A percentile compares a stretch with the other conserved stretches of the same genome.
Evolutionary conservation across 2,113 vertebrate genomes (phyloP).

Genomic region (Oryzias woworae): DNA sequence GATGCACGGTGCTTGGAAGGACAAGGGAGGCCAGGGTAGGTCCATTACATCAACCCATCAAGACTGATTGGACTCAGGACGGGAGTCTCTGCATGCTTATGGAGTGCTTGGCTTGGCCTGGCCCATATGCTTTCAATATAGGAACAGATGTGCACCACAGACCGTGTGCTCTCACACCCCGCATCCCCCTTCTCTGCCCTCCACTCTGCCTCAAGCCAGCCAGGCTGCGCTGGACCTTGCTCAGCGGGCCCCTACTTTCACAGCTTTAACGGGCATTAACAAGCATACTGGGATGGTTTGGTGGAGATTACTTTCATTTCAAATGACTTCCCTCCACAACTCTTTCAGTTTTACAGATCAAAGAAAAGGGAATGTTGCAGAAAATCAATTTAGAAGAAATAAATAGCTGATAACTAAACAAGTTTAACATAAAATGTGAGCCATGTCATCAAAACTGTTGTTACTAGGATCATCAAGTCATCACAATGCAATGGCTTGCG

Average conservation of each 20-base stretch:
- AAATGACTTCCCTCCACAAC: conserved; percentile 50
- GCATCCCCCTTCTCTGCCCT: conserved; percentile 44
- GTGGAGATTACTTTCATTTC: conserved; percentile 63
- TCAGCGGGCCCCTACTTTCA: conserved; percentile 63
- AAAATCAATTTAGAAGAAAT: background rate
- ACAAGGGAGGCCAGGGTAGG: conserved; percentile 65
- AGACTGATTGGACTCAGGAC: conserved; percentile 74
- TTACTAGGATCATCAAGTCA: no score
- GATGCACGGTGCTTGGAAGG: conserved; percentile 56
- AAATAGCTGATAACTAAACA: no score
- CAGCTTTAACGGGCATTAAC: conserved; percentile 67
- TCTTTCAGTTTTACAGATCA: conserved; percentile 34
- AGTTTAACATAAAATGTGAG: no score
- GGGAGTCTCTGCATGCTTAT: conserved; percentile 55
- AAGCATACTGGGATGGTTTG: conserved; percentile 58
- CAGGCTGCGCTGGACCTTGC: conserved; percentile 58
- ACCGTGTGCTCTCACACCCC: conserved; percentile 46
- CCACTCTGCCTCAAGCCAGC: conserved; percentile 54
- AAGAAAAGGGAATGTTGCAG: background rate
- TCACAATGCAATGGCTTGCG: no score
- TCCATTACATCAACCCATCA: conserved; percentile 79
- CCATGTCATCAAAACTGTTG: no score
- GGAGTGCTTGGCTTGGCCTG: conserved; percentile 53
- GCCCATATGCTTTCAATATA: conserved; percentile 81
- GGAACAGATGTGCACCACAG: conserved; percentile 76